These are phyloP conservation scores for Styela clava DNA, from an alignment of 23 tunicate species.

Conservation along the genomic window DNA sequence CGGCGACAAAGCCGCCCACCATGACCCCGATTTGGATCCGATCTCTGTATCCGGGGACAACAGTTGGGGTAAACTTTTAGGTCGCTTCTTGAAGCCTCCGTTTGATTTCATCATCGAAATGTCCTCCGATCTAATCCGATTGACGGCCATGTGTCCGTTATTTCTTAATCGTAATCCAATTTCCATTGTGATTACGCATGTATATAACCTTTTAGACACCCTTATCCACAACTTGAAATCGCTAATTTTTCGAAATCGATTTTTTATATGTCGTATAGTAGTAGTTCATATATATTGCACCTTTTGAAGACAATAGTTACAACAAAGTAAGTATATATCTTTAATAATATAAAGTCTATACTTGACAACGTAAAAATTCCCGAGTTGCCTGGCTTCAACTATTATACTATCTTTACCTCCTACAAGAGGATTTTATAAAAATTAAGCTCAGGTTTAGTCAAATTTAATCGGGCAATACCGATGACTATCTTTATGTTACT, in stretches of 20 bases:
- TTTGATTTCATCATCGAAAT: background rate
- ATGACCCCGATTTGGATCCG: background rate
- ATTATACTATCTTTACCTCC: no score
- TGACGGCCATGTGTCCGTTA: background rate
- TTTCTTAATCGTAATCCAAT: background rate
- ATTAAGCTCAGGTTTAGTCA: no score
- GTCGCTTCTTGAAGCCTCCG: background rate
- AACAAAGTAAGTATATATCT: no score
- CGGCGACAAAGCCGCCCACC: conserved; percentile 1
- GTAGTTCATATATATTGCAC: no score
- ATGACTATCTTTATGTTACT: no score
- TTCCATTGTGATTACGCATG: background rate
- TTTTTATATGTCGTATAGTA: no score
- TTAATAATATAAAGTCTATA: no score
- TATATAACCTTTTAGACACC: background rate
- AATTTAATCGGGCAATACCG: no score
- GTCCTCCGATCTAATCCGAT: background rate
- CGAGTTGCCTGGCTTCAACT: no score
- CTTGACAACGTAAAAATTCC: no score
- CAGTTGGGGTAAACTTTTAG: conserved; percentile 7
- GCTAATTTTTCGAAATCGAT: background rate
- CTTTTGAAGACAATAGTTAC: no score
- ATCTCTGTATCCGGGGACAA: background rate
- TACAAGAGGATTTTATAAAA: no score
- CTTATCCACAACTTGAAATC: background rate